Base-by-base conservation (phyloP, 2,888 invertebrate genomes). In the Sinohyriopsis cumingii region DNA sequence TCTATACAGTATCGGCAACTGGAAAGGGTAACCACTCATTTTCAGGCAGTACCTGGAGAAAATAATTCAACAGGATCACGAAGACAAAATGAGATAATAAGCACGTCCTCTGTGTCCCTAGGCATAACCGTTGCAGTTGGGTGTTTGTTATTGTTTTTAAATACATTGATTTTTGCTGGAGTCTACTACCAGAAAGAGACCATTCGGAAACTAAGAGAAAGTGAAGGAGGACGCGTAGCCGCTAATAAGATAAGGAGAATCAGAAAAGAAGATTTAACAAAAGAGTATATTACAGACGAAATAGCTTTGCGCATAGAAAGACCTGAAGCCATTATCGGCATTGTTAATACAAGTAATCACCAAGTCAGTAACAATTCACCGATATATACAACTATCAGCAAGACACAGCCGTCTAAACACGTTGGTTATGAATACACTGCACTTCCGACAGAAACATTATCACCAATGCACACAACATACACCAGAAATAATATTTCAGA, bases 81-180 rank as follows among this genome's bases (percentile, higher is more conserved):
- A 22, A 63, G 65, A n/a, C 18, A 19, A 45, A 55, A 19, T 71
- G 75, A 60, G 20, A n/a, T 22, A 19, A 15, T 19, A 54, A 45
- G 28, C 45, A 19, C 24, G 6, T 69, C 74, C 12, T 83, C 84
- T 68, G 83, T 86, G 62, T 84, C 88, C 12, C 72, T 89, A 20
- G 88, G 87, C 72, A 84, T 88, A 45, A 88, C 87, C 18, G 96
- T 98, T 82, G 97, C 97, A 63, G 96, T 98, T 78, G 98, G 98
- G 56, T 96, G 97, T 87, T 96, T 96, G 6, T 91, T 98, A 71
- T 92, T 98, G 33, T 96, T 97, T 84, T 91, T 98, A 7, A 98
- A 98, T 88, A 95, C 97, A 61, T 91, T 97, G 53, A 96, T 98
- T 86, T 97, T 97, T 88, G 97, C 97, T 67, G 97, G 96, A 5